Percentiles rank a stretch among this genome's conserved stretches.
Conservation (phyloP, 2,797 vertebrate genomes). For the Pseudocheirus occidentalis region DNA sequence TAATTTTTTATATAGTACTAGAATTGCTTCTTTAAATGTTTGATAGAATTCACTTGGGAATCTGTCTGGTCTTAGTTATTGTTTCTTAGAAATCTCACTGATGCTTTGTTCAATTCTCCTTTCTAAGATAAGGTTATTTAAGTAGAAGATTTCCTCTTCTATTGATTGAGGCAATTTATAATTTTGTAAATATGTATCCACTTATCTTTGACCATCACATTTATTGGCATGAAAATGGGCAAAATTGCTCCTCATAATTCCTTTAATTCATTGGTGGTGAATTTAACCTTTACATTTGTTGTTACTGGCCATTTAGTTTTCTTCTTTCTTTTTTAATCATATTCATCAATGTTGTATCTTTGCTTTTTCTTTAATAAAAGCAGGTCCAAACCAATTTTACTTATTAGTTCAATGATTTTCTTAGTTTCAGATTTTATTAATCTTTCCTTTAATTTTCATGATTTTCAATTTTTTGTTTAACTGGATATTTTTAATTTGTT, state of each 20-base stretch:
- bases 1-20: not conserved
- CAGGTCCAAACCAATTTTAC: not conserved
- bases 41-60: not conserved
- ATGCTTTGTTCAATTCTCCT: not conserved
- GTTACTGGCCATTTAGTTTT: not conserved
- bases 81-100: not conserved
- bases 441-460: not conserved
- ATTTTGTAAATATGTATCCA: not conserved
- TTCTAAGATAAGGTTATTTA: not conserved
- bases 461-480: not conserved
- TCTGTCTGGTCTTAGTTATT: not conserved
- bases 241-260: not conserved
- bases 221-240: not conserved
- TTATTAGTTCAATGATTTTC: not conserved
- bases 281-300: not conserved
- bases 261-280: not conserved
- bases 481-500: not conserved
- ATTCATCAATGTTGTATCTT: not conserved
- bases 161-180: not conserved
- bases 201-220: not conserved
- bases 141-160: not conserved
- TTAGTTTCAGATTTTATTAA: not conserved
- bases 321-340: not conserved
- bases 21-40: not conserved
- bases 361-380: not conserved